Base-by-base conservation (phyloP, 2,888 invertebrate genomes). In the Heteromurus nitidus region DNA sequence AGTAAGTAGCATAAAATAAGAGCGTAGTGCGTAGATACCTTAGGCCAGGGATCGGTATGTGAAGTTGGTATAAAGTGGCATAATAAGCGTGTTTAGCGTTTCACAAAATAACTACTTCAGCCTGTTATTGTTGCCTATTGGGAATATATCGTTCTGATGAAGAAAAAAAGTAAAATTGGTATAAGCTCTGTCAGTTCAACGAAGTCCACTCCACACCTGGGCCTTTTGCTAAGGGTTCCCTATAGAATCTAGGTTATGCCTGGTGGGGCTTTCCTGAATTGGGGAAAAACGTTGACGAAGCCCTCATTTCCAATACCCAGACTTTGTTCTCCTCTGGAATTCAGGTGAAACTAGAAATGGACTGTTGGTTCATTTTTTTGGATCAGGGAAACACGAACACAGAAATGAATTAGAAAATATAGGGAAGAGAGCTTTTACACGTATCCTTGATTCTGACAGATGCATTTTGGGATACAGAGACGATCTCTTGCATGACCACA, bases 291-390 rank as follows among this genome's bases (percentile, higher is more conserved):
- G 62, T 31, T 62, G 36, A 28, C 2, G 42, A 22, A 65, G 65
- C 26, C 65, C 65, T 65, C 22, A 65, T 44, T 65, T 65, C 18
- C 65, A 44, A 24, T 50, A 13, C n/a, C 50, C 30, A 55, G 55
- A 13, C 31, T 31, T 62, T 62, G 31, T 62, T 31, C 11, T 50
- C 11, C 22, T 26, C 42, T 65, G 65, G 65, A 65, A 65, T 65
- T 44, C 65, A 65, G 65, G 65, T 42, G 42, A 65, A 65, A 65
- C 26, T 18, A 58, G 50, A 50, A 50, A n/a, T n/a, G n/a, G n/a
- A n/a, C n/a, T n/a, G 18, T 5, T n/a, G 18, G 50, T 13, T 50
- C 3, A 50, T 50, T 50, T 50, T n/a, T 50, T 11, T 50, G 50
- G 50, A 50, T 7, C 50, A 50, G 50, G 50, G 50, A n/a, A 50